A percentile compares a stretch with the other conserved stretches of the same genome.
These are phyloP conservation scores for Caenorhabditis angaria DNA, from an alignment of 2,888 invertebrate genomes.

Conservation along the genomic window DNA sequence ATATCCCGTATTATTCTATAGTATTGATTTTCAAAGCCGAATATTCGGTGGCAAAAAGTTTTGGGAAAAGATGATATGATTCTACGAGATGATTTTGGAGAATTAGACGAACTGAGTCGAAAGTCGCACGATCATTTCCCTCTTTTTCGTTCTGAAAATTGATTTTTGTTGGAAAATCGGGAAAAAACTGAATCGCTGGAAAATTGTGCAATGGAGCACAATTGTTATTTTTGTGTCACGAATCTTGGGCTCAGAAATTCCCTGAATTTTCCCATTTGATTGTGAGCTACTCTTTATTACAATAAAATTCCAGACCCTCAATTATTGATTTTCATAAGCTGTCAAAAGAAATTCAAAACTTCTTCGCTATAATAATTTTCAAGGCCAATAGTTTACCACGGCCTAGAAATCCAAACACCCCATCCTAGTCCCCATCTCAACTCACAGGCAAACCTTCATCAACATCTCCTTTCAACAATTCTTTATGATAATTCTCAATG, in stretches of 20 bases:
- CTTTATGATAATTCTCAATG: constrained; percentile 27
- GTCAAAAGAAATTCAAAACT: no score
- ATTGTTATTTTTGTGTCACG: no score
- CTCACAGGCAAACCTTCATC: constrained; percentile 26
- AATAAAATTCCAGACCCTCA: no score
- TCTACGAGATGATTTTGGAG: constrained; percentile 26
- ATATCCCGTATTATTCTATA: background rate
- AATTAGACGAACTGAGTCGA: constrained; percentile 18
- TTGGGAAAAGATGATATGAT: constrained; percentile 18
- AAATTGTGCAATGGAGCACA: no score
- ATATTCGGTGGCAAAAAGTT: constrained; percentile 31
- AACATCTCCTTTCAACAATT: constrained; percentile 14
- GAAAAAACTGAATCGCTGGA: no score
- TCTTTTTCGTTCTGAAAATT: constrained; percentile 17
- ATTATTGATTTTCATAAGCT: no score
- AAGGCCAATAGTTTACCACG: background rate
- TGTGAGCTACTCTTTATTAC: no score
- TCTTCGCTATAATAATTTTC: background rate
- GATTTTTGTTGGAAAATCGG: background rate
- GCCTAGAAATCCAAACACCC: background rate
- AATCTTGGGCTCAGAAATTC: no score
- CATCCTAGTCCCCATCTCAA: background rate
- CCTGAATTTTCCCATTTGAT: no score
- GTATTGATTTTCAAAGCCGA: constrained; percentile 13
- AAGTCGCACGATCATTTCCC: constrained; percentile 12